Evolutionary conservation across 1,140 invertebrate species (phyloP), one percentile per base, ranked within the genome.

Genomic region (Philotrypesis tridentata): DNA sequence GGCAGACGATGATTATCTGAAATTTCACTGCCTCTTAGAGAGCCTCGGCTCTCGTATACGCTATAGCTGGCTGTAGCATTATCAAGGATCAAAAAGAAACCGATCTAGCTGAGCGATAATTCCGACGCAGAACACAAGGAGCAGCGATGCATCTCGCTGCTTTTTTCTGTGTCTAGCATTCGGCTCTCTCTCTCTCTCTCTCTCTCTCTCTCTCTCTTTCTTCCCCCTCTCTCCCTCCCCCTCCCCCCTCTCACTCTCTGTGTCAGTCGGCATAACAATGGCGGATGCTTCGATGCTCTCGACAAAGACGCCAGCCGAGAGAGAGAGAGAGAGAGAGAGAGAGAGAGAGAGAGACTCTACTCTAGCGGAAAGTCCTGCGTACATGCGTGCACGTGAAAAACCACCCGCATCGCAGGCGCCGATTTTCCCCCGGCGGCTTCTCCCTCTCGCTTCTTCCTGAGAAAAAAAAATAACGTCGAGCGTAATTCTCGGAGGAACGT

Each of bases 21-120:
- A 80, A 75, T 81, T 80, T 76, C 12, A 43, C 31, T 67, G 60
- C 27, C 27, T 80, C 60, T 31, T 65, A 25, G 0, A 37, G 4
- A 48, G 17, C 14, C 43, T 0, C 1, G 21, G 6, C 65, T 74
- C 43, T 7, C 37, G 14, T 40, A 37, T 61, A 76, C 60, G 43
- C 17, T 21, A 9, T 3, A 37, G 33, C 48, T 21, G 17, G 48
- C 6, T n/a, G 48, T 33, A 72, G 8, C 37, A 82, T 72, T 82
- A 82, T 82, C 80, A 82, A 55, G 63, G 73, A 82, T 82, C 29
- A 82, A 82, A 82, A 76, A 77, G 74, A 82, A 77, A 72, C 73
- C 67, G 73, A 82, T 82, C 48, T 71, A 17, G 33, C 9, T 60
- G 33, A 82, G 17, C 65, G 73, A 82, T 82, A 82, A 82, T 81